Percentiles rank a stretch among this genome's conserved stretches.
Evolutionary conservation across 2,113 vertebrate genomes (phyloP).

Genomic region (Tachysurus fulvidraco): DNA sequence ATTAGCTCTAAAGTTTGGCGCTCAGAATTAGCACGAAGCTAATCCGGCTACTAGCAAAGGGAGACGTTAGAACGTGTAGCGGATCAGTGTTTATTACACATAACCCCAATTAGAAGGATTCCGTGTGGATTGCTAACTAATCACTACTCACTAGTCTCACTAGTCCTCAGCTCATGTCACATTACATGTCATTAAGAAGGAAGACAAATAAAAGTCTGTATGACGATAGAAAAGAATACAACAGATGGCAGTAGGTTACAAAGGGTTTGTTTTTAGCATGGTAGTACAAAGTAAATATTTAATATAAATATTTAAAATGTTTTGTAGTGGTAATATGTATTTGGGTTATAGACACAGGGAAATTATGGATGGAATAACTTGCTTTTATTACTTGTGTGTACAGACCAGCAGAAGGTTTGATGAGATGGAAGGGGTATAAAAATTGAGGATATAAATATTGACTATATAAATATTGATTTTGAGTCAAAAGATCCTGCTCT

Average conservation of each 20-base stretch:
- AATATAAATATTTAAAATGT: not conserved
- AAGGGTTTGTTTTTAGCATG: not conserved
- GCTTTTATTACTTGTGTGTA: not conserved
- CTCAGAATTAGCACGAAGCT: not conserved
- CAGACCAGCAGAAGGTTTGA: not conserved
- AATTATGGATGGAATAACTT: not conserved
- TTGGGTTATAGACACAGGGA: not conserved
- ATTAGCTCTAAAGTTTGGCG: too few species aligned
- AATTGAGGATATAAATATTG: not conserved
- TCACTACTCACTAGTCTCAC: not conserved
- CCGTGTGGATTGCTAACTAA: not conserved
- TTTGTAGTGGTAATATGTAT: not conserved
- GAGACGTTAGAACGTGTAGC: not conserved
- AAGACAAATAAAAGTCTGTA: not conserved
- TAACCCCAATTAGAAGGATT: accelerated
- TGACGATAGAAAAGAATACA: not conserved
- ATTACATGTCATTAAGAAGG: not conserved
- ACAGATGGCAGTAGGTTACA: not conserved
- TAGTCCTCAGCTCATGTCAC: not conserved
- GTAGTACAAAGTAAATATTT: not conserved
- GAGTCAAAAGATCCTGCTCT: not conserved
- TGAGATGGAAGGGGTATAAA: not conserved
- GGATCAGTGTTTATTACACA: not conserved
- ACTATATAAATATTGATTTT: not conserved
- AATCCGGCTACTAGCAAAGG: not conserved